Base-by-base conservation (phyloP, 2,113 vertebrate species). In the Amphilophus citrinellus region DNA sequence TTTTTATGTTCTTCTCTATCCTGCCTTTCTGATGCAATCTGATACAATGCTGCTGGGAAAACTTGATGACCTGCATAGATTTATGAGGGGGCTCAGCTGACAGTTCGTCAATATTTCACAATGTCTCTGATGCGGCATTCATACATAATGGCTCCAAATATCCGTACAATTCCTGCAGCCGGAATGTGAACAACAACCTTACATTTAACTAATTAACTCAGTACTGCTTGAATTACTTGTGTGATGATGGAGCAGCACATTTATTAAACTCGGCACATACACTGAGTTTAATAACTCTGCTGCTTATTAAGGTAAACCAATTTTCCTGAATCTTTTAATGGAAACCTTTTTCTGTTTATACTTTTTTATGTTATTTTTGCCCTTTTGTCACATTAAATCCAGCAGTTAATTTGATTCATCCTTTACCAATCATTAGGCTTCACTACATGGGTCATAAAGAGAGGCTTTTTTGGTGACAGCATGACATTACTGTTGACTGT, bases 81-180 rank as follows among this genome's bases (percentile, higher is more conserved):
- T 91, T 86, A 89, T 90, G 86, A 90, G 89, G 60, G 35, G 63
- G 82, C 77, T 87, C 61, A 17, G 84, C 80, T 87, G 93, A 95
- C 94, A 92, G 91, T 59, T 89, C 75, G 90, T 93, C 93, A 93
- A 94, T 95, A 94, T 83, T 92, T 92, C 87, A 89, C 83, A 53
- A 13, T 30, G 62, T 30, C 79, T 89, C 82, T 81, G 87, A 89
- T 71, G 77, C 90, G 71, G 80, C 84, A 79, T 88, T 71, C 78
- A 89, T 77, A 87, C 83, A 89, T 62, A 73, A 88, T n/a, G 82
- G 63, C 86, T 84, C 30, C 66, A 58, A 75, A 86, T 83, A 75
- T 83, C 83, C 84, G 13, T 59, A 39, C 82, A 59, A 13, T 77
- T 63, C 85, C 80, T 79, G 76, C 84, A 66, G 47, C 24, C 37